A percentile compares a stretch with the other conserved stretches of the same genome.
phyloP scores from a whole-genome alignment of 1,140 invertebrate species.

The Solenopsis fugax region DNA sequence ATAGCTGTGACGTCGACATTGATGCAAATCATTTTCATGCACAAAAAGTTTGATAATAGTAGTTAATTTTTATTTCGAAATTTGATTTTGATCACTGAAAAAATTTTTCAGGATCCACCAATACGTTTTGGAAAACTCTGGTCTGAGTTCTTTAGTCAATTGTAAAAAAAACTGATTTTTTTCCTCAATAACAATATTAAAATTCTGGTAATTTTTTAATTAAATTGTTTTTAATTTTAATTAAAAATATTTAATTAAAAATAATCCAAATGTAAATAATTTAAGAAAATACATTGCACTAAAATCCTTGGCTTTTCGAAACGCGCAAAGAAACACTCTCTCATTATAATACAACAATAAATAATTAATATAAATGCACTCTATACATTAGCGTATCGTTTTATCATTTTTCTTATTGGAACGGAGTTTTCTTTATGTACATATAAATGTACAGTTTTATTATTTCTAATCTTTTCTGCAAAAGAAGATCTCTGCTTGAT shows the following conservation, averaged over 20 bases:
- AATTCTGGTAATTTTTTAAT: neutral
- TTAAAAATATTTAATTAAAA: neutral
- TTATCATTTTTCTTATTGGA: neutral
- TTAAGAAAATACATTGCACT: conserved; percentile 8
- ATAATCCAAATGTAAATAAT: neutral
- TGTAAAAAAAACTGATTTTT: neutral
- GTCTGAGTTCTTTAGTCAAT: neutral
- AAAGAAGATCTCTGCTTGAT: neutral
- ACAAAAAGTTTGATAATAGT: no score
- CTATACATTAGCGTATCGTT: neutral
- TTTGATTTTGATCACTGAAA: no score
- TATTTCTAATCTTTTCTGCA: neutral
- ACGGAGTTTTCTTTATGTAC: neutral
- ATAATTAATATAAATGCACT: conserved; percentile 4
- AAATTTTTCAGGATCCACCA: no score
- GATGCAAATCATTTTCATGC: no score
- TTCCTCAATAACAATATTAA: neutral
- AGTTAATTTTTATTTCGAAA: no score
- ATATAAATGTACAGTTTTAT: neutral
- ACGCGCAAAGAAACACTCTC: neutral
- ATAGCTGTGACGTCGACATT: no score
- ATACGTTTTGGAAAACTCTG: no score
- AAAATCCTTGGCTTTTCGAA: neutral
- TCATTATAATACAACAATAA: neutral
- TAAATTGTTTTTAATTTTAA: neutral